These are phyloP conservation scores for Tretioscincus oriximinensis DNA, from an alignment of 2,113 vertebrate genomes.

Conservation along the genomic window DNA sequence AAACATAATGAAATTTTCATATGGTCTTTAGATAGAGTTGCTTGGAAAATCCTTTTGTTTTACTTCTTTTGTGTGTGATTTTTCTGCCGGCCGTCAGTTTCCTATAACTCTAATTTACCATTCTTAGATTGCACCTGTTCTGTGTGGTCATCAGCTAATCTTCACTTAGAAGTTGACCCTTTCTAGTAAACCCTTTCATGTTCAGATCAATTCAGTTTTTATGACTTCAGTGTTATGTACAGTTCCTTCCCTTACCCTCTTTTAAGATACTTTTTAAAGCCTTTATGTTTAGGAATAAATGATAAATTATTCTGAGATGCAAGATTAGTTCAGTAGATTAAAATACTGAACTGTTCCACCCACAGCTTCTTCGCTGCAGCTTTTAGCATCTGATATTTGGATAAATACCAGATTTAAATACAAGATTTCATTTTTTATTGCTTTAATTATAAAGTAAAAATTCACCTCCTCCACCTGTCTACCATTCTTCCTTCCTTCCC, in stretches of 20 bases:
- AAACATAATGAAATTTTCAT: background rate
- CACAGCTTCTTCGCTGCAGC: slow-evolving; percentile 28
- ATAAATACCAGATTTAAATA: slow-evolving; percentile 16
- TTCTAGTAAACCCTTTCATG: slow-evolving; percentile 67
- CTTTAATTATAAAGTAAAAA: slow-evolving; percentile 37
- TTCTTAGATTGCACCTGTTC: slow-evolving; percentile 74
- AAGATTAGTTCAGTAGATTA: slow-evolving; percentile 46
- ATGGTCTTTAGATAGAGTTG: background rate
- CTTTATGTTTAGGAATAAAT: slow-evolving; percentile 41
- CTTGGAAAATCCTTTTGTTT: background rate
- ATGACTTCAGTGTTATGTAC: slow-evolving; percentile 57
- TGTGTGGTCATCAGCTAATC: slow-evolving; percentile 63
- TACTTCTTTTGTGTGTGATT: background rate
- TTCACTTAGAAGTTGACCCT: slow-evolving; percentile 66
- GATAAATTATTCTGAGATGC: slow-evolving; percentile 54
- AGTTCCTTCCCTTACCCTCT: slow-evolving; percentile 50
- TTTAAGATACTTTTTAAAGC: slow-evolving; percentile 38
- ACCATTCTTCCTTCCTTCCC: too few relatives aligned
- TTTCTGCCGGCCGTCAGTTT: slow-evolving; percentile 59
- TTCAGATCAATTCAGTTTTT: slow-evolving; percentile 64
- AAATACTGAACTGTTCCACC: slow-evolving; percentile 48
- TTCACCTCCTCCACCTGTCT: background rate
- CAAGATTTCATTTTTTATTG: background rate
- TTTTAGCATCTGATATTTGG: slow-evolving; percentile 14
- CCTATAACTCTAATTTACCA: slow-evolving; percentile 52